Percentiles rank a stretch among this genome's conserved stretches.
Conservation (phyloP, 2,888 invertebrate species). For the Noctua comes region DNA sequence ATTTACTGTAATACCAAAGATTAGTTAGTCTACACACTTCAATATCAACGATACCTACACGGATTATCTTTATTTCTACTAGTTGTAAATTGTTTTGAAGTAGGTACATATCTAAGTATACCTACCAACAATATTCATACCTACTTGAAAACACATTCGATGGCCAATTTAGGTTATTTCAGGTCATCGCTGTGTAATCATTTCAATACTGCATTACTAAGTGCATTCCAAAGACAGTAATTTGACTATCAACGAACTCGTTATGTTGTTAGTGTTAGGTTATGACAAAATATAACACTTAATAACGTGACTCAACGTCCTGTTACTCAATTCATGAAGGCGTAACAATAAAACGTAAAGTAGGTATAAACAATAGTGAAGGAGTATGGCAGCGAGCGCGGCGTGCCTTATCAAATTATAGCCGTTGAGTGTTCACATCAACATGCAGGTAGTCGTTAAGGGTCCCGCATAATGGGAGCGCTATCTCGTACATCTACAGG, state of each 20-base stretch:
- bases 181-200: conserved; percentile 46
- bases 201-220: conserved; percentile 37
- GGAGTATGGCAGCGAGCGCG: conserved; percentile 44
- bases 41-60: conserved; percentile 41
- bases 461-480: conserved; percentile 80
- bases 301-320: conserved; percentile 36
- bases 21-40: conserved; percentile 46
- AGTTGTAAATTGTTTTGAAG: conserved; percentile 30
- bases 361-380: conserved; percentile 57
- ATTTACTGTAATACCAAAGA: conserved; percentile 32
- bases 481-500: conserved; percentile 84
- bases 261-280: conserved; percentile 17
- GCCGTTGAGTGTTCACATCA: conserved; percentile 79
- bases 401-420: conserved; percentile 83
- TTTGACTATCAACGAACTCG: conserved; percentile 26
- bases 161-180: conserved; percentile 40
- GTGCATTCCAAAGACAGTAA: conserved; percentile 38
- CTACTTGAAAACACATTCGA: conserved; percentile 32
- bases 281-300: conserved; percentile 29
- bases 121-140: too few relatives aligned
- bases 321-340: conserved; percentile 50
- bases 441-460: conserved; percentile 80
- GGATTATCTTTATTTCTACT: conserved; percentile 30
- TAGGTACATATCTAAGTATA: conserved; percentile 19
- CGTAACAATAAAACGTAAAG: conserved; percentile 48